These are phyloP conservation scores for Bungarus multicinctus DNA, from an alignment of 2,113 vertebrate genomes.

Conservation along the genomic window DNA sequence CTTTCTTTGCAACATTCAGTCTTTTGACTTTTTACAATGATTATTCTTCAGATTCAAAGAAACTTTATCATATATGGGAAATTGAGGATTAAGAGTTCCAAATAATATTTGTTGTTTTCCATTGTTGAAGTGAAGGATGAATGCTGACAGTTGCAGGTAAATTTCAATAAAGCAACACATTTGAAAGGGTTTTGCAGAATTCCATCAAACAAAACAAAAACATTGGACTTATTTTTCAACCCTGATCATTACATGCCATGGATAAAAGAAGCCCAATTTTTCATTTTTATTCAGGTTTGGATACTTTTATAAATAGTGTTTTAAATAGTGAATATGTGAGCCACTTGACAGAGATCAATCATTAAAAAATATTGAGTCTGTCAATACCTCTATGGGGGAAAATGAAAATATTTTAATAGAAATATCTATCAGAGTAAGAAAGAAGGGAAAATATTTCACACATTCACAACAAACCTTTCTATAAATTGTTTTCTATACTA, in stretches of 20 bases:
- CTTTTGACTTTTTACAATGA: not conserved
- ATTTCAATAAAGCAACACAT: not conserved
- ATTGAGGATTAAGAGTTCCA: not conserved
- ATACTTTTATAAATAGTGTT: not conserved
- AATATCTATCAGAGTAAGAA: not conserved
- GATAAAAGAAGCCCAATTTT: not conserved
- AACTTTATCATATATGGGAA: not conserved
- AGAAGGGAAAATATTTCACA: not conserved
- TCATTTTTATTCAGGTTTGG: not conserved
- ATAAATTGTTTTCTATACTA: not conserved
- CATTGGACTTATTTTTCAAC: not conserved
- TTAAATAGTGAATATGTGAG: not conserved
- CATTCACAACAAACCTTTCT: not conserved
- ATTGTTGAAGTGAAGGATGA: not conserved
- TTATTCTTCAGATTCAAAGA: not conserved
- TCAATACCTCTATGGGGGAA: constrained; percentile 2
- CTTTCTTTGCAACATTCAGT: not conserved
- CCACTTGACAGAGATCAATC: not conserved
- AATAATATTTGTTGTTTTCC: not conserved
- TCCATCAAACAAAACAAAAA: not conserved
- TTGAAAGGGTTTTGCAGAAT: not conserved
- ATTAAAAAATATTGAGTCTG: not conserved
- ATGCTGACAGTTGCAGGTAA: not conserved
- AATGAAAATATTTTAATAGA: not conserved
- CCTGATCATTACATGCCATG: not conserved